Conservation (phyloP, 2,888 invertebrate species). For the Drosophila parthenogenetica region DNA sequence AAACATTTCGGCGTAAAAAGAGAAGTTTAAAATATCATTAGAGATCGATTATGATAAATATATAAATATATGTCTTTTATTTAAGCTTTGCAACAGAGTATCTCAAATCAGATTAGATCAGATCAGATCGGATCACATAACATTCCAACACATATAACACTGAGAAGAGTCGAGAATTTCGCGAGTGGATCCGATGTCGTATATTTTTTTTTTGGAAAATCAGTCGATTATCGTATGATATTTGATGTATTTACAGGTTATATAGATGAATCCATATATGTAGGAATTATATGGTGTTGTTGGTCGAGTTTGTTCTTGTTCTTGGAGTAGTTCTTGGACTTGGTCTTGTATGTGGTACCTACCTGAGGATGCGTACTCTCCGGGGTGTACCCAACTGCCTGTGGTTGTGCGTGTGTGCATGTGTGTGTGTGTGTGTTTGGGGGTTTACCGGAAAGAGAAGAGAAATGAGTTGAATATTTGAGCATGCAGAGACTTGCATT, state of each 20-base stretch:
- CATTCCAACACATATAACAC: slow-evolving; percentile 61
- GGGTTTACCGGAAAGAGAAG: slow-evolving; percentile 5
- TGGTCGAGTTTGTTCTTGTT: slow-evolving; percentile 59
- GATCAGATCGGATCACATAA: slow-evolving; percentile 25
- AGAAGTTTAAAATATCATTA: slow-evolving; percentile 72
- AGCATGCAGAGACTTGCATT: slow-evolving; percentile 23
- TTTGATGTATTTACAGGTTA: slow-evolving; percentile 84
- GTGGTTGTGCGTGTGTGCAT: neutral
- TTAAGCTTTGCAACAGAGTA: slow-evolving; percentile 51
- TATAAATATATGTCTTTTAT: slow-evolving; percentile 49
- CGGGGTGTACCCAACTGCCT: slow-evolving; percentile 99
- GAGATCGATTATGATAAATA: slow-evolving; percentile 51
- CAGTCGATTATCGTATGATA: slow-evolving; percentile 75
- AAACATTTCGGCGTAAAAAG: slow-evolving; percentile 67
- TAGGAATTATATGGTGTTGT: slow-evolving; percentile 74
- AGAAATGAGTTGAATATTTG: too few relatives aligned
- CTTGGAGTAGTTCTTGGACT: slow-evolving; percentile 39
- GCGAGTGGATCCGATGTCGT: slow-evolving; percentile 33
- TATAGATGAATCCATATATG: slow-evolving; percentile 83
- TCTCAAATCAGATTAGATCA: slow-evolving; percentile 44
- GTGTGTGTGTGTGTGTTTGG: too few relatives aligned
- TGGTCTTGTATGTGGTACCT: slow-evolving; percentile 83
- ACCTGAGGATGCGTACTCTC: slow-evolving; percentile 99
- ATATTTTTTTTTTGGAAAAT: slow-evolving; percentile 24
- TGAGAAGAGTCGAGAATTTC: too few relatives aligned